phyloP scores from a whole-genome alignment of 2,113 vertebrate genomes.

The Carlito syrichta region DNA sequence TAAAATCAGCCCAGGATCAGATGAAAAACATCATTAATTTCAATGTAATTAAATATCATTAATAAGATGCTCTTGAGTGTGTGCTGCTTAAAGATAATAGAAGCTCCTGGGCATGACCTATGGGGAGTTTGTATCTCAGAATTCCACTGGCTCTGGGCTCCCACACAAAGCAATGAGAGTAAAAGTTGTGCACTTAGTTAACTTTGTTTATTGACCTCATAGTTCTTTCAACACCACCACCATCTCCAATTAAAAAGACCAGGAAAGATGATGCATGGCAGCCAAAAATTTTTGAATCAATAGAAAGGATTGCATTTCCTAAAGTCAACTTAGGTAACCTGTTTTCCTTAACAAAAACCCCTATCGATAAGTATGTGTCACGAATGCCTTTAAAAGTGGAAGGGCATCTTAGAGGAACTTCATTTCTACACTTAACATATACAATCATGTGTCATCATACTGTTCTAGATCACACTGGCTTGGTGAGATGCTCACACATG shows the following conservation, averaged over 20 bases:
- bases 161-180: slow-evolving; percentile 25
- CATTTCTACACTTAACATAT: not conserved
- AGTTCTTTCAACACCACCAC: not conserved
- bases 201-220: slow-evolving; percentile 69
- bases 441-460: not conserved
- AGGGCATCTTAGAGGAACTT: not conserved
- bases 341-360: slow-evolving; percentile 1
- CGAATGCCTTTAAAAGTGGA: not conserved
- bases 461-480: not conserved
- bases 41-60: slow-evolving; percentile 83
- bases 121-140: slow-evolving; percentile 62
- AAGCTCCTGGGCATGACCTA: slow-evolving; percentile 75
- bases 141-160: slow-evolving; percentile 39
- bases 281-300: slow-evolving; percentile 55
- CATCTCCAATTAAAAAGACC: slow-evolving; percentile 27
- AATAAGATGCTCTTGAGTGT: slow-evolving; percentile 75
- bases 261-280: slow-evolving; percentile 23
- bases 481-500: not conserved
- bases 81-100: slow-evolving; percentile 79
- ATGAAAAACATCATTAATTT: slow-evolving; percentile 82
- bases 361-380: not conserved
- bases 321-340: not conserved
- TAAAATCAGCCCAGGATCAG: slow-evolving; percentile 68
- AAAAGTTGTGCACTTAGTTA: slow-evolving; percentile 58
- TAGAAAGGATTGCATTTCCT: slow-evolving; percentile 43